Evolutionary conservation across 1,140 invertebrate genomes (phyloP), one percentile per base, ranked within the genome.

Genomic region (Drosophila orosa): DNA sequence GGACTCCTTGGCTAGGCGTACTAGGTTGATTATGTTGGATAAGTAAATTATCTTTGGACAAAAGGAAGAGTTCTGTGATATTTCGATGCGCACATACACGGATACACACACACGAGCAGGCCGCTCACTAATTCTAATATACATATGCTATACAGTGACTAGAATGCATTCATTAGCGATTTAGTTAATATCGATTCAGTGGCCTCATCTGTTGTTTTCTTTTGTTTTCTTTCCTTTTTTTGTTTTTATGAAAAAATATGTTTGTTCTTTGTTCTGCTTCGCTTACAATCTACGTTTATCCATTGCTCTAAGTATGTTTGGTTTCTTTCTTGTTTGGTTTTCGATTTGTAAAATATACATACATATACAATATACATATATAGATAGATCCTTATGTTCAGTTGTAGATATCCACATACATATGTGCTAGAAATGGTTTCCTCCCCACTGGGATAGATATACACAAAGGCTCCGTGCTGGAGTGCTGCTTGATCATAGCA

Each of bases 291-390:
- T 87, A 90, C 61, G 44, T 44, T 60, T 74, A 89, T 80, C 50
- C 60, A 74, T 84, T 84, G 65, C 42, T 67, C 65, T 78, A 80
- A 80, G 71, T 80, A 76, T 82, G 57, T 78, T 78, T 82, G 27
- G 48, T 63, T 78, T 61, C 56, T 40, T 31, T 61, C 56, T 63
- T 19, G 22, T 42, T 39, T 66, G 39, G 33, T 54, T 48, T 74
- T 74, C 62, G 37, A 33, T 90, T 89, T 90, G 83, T 87, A 86
- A 86, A 86, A 86, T 86, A 87, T 87, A 87, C 80, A 86, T 86
- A 87, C 78, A 86, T 87, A 83, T 89, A 86, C 78, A 86, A 87
- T 82, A 82, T 83, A 75, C 44, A 74, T 75, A 75, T 75, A 89
- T 80, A 78, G 61, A 77, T 78, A 80, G 72, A 85, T 80, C 67